Evolutionary conservation across 2,888 invertebrate genomes (phyloP).

Genomic region (Euzophera pinguis): DNA sequence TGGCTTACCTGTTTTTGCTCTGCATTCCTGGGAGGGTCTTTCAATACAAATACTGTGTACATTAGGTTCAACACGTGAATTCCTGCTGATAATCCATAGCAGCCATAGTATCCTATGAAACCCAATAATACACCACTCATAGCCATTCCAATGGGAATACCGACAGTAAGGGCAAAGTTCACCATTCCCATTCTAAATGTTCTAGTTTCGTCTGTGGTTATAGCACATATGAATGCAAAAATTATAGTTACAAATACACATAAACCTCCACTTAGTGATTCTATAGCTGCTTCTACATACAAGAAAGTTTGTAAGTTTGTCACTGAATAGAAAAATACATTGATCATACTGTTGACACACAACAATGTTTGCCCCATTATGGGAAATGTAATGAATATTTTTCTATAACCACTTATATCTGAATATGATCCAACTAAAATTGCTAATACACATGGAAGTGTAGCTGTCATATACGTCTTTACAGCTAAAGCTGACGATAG

Average conservation of each 20-base stretch:
- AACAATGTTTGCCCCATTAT: constrained; percentile 85
- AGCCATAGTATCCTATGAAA: constrained; percentile 30
- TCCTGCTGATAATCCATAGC: constrained; percentile 26
- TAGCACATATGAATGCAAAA: constrained; percentile 32
- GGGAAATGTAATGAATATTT: constrained; percentile 86
- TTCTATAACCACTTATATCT: constrained; percentile 79
- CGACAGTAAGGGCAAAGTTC: constrained; percentile 32
- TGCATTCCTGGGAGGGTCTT: constrained; percentile 26
- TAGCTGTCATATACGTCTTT: constrained; percentile 87
- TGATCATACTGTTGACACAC: constrained; percentile 83
- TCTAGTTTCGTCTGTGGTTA: constrained; percentile 30
- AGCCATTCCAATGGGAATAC: constrained; percentile 33
- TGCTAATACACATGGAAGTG: constrained; percentile 85
- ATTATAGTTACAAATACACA: constrained; percentile 27
- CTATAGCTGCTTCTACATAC: constrained; percentile 30
- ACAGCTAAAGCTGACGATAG: constrained; percentile 86
- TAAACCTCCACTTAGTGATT: constrained; percentile 30
- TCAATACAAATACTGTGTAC: constrained; percentile 26
- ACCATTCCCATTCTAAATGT: constrained; percentile 36
- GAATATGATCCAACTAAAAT: constrained; percentile 87
- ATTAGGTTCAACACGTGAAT: constrained; percentile 28
- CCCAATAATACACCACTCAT: constrained; percentile 33
- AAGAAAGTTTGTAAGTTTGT: constrained; percentile 57
- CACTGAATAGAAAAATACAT: constrained; percentile 55
- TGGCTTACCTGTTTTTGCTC: constrained; percentile 32